These are phyloP conservation scores for Hippocampus mohnikei DNA, from an alignment of 2,113 vertebrate species.

Conservation along the genomic window DNA sequence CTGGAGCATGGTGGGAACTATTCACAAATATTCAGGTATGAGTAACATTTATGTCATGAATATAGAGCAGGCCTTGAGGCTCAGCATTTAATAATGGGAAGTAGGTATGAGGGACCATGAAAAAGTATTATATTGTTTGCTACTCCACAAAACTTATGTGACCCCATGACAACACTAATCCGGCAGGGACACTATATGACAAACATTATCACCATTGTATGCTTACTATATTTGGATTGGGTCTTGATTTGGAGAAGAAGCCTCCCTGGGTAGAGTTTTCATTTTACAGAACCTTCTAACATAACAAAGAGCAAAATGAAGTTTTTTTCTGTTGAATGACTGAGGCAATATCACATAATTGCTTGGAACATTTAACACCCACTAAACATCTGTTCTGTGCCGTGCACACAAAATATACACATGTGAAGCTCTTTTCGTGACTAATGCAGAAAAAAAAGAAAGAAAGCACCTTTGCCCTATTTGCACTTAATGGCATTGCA, in stretches of 20 bases:
- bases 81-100: slow-evolving; percentile 47
- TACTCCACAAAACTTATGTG: slow-evolving; percentile 40
- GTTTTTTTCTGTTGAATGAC: slow-evolving; percentile 21
- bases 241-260: slow-evolving; percentile 20
- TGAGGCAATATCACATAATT: slow-evolving; percentile 27
- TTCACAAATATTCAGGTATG: slow-evolving; percentile 63
- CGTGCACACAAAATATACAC: slow-evolving; percentile 42
- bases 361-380: slow-evolving; percentile 33
- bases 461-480: slow-evolving; percentile 40
- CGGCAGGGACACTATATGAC: slow-evolving; percentile 8
- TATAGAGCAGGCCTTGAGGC: slow-evolving; percentile 65
- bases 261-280: background rate
- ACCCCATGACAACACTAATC: slow-evolving; percentile 21
- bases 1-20: slow-evolving; percentile 51
- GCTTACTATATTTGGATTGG: slow-evolving; percentile 1
- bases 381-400: slow-evolving; percentile 12
- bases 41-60: slow-evolving; percentile 65
- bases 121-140: slow-evolving; percentile 37
- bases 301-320: slow-evolving; percentile 8
- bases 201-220: slow-evolving; percentile 38
- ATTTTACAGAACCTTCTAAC: slow-evolving; percentile 14
- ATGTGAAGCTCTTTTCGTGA: slow-evolving; percentile 41
- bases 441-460: slow-evolving; percentile 60
- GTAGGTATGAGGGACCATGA: slow-evolving; percentile 44
- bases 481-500: slow-evolving; percentile 49